Evolutionary conservation across 2,888 invertebrate species (phyloP).

Genomic region (Luperina nickerlii): DNA sequence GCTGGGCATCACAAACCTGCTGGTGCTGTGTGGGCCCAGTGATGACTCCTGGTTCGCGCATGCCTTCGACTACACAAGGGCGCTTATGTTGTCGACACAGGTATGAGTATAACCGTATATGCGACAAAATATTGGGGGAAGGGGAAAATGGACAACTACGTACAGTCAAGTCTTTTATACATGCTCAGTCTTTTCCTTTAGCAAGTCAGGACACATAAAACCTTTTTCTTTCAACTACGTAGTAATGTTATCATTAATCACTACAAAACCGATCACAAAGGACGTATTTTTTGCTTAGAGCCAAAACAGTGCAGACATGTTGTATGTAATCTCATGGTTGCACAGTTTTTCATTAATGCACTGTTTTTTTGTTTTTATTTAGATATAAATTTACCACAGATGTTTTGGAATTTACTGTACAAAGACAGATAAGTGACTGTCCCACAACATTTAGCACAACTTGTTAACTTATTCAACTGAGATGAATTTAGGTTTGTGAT

Average conservation of each 20-base stretch:
- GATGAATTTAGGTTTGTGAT: neutral
- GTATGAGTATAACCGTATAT: conserved; percentile 84
- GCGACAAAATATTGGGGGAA: neutral
- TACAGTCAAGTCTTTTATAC: neutral
- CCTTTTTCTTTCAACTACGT: neutral
- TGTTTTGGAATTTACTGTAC: neutral
- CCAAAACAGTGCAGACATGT: too few species aligned
- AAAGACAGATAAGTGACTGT: neutral
- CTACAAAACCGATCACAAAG: too few species aligned
- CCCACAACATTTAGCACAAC: neutral
- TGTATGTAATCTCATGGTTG: too few species aligned
- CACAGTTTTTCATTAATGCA: too few species aligned
- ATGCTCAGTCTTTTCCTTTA: neutral
- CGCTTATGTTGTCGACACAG: conserved; percentile 97
- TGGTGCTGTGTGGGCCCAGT: conserved; percentile 95
- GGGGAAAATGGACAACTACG: neutral
- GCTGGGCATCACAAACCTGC: conserved; percentile 96
- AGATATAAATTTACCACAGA: too few species aligned
- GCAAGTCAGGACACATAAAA: neutral
- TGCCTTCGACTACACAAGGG: conserved; percentile 94
- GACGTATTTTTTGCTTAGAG: too few species aligned
- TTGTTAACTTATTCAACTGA: neutral
- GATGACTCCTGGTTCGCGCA: conserved; percentile 93
- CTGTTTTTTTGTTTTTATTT: too few species aligned
- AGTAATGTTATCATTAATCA: too few species aligned